A percentile compares a stretch with the other conserved stretches of the same genome.
These are phyloP conservation scores for Teleiodes luculella DNA, from an alignment of 2,888 invertebrate species.

Conservation along the genomic window DNA sequence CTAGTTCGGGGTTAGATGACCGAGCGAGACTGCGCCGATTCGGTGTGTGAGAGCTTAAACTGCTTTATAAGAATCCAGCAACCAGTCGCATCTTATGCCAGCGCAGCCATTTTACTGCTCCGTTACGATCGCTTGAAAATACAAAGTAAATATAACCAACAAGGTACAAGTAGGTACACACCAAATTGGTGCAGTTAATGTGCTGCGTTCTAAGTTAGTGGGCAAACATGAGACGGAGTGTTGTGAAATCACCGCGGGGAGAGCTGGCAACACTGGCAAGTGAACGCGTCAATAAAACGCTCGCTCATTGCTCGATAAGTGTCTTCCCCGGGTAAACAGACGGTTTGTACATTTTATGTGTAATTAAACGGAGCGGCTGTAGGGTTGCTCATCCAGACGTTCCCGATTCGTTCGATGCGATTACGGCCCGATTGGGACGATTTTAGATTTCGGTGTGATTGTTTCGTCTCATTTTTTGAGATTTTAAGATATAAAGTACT, in stretches of 20 bases:
- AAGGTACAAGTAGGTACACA: neutral
- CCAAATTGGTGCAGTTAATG: conserved; percentile 31
- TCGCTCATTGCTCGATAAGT: conserved; percentile 58
- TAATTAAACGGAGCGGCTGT: conserved; percentile 49
- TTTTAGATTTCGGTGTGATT: too few relatives aligned
- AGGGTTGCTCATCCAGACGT: conserved; percentile 13
- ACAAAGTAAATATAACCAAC: neutral
- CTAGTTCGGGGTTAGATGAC: too few relatives aligned
- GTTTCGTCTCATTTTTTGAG: too few relatives aligned
- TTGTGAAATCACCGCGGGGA: conserved; percentile 33
- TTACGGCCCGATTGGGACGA: too few relatives aligned
- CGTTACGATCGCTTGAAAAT: neutral
- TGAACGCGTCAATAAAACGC: conserved; percentile 60
- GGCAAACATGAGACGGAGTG: conserved; percentile 33
- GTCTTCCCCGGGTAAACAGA: conserved; percentile 55
- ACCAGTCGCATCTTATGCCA: too few relatives aligned
- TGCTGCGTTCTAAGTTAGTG: conserved; percentile 31
- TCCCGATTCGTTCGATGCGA: too few relatives aligned
- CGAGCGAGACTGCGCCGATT: too few relatives aligned
- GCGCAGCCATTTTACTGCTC: too few relatives aligned
- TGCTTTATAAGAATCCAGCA: too few relatives aligned
- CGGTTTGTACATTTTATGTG: conserved; percentile 62
- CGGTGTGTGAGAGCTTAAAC: too few relatives aligned
- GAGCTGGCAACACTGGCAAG: conserved; percentile 31
- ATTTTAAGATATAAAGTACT: too few relatives aligned